Base-by-base conservation (phyloP, 1,140 invertebrate genomes). In the Calephelis virginiensis region DNA sequence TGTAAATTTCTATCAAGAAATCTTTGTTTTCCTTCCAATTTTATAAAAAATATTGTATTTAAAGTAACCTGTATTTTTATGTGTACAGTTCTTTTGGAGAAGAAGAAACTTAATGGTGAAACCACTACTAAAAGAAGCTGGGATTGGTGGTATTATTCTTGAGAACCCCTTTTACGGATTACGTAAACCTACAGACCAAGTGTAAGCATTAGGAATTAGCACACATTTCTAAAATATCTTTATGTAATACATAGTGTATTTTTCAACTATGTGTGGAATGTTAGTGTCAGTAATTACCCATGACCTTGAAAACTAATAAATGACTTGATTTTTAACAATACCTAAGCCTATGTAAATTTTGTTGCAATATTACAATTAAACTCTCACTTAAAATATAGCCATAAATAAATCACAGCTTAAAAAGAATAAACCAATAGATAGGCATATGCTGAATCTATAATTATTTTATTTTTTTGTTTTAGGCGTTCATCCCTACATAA, bases 111-210 rank as follows among this genome's bases (percentile, higher is more conserved):
- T 99, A 28, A 96, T 99, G 92, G 97, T 97, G 17, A 97, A 96
- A 85, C 98, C 98, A 10, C 83, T 99, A 28, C 85, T 99, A 1
- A 97, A 97, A 86, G 96, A 99, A 85, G 93, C 94, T 59, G 97
- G 97, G 11, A 98, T 99, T 75, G 97, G 95, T 60, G 97, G 98
- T 1, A 96, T 99, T 56, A 94, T 99, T 70, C 86, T 99, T 67
- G 98, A 99, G 93, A 99, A 99, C 93, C 98, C 99, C 50, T 99
- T 98, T 92, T 99, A 98, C 93, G 98, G 98, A 40, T 81, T 94
- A 0, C 93, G 98, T 72, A 99, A 99, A 92, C 98, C 98, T 8
- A 95, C 95, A 76, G 94, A 97, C 82, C 98, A 99, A 94, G 91
- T 95, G 96, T 98, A 94, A 94, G 93, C 93, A 17, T 14, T 59